Percentiles rank a stretch among this genome's conserved stretches.
Evolutionary conservation across 2,113 vertebrate species (phyloP).

Genomic region (Dunckerocampus dactyliophorus): DNA sequence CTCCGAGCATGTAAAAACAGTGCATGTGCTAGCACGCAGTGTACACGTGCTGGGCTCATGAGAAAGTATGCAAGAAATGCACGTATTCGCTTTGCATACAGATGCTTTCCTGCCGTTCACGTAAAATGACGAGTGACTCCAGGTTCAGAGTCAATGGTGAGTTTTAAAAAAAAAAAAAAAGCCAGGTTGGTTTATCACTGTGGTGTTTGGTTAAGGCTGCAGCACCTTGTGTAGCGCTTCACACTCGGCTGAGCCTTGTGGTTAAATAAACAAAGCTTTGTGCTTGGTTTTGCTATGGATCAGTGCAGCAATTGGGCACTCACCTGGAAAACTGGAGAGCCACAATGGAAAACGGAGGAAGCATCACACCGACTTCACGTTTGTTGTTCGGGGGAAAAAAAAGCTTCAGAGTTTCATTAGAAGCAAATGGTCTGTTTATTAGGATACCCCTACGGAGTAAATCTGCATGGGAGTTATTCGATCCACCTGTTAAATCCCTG

Average conservation of each 20-base stretch:
- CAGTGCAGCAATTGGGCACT: constrained; percentile 37
- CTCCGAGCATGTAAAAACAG: background rate
- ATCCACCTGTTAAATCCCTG: background rate
- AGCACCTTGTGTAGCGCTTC: constrained; percentile 45
- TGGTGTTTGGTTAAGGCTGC: constrained; percentile 46
- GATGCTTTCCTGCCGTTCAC: no score
- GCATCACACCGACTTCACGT: background rate
- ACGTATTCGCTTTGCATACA: constrained; percentile 27
- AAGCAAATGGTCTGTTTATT: constrained; percentile 1
- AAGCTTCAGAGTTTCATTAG: constrained; percentile 1
- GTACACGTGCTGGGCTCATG: constrained; percentile 31
- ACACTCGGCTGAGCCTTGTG: constrained; percentile 49
- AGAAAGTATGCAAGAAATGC: constrained; percentile 50
- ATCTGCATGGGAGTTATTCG: background rate
- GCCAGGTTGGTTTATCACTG: constrained; percentile 42
- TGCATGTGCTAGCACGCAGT: constrained; percentile 3
- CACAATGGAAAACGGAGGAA: background rate
- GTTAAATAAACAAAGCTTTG: constrained; percentile 62
- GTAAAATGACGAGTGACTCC: background rate
- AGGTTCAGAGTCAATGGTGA: constrained; percentile 3
- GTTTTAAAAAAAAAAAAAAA: constrained; percentile 21
- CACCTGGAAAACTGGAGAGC: constrained; percentile 36
- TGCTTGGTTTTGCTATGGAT: constrained; percentile 34
- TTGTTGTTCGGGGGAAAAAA: background rate
- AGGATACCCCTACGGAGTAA: background rate